phyloP scores from a whole-genome alignment of 2,888 invertebrate species.

The Baronia brevicornis region DNA sequence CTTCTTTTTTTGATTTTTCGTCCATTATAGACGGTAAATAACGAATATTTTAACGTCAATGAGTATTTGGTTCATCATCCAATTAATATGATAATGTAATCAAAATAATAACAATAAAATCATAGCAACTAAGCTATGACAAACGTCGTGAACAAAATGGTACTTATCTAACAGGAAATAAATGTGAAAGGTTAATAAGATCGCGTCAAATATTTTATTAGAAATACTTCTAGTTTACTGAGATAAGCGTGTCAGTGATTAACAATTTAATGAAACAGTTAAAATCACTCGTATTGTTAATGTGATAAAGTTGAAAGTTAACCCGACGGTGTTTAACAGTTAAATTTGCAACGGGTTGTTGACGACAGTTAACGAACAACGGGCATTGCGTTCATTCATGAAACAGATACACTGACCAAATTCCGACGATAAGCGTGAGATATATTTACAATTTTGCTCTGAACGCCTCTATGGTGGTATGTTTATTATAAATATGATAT shows the following conservation, averaged over 20 bases:
- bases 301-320: conserved; percentile 2
- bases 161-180: conserved; percentile 11
- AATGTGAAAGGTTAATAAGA: conserved; percentile 4
- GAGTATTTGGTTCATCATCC: too few relatives aligned
- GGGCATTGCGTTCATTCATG: conserved; percentile 30
- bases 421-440: neutral
- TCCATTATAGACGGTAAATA: too few relatives aligned
- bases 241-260: conserved; percentile 22
- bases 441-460: too few relatives aligned
- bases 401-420: neutral
- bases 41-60: too few relatives aligned
- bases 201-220: conserved; percentile 7
- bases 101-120: too few relatives aligned
- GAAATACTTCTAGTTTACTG: conserved; percentile 1
- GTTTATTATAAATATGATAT: too few relatives aligned
- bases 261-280: conserved; percentile 3
- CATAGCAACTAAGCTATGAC: too few relatives aligned
- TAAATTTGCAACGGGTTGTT: conserved; percentile 25
- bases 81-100: too few relatives aligned
- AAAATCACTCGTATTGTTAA: neutral
- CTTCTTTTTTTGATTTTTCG: too few relatives aligned
- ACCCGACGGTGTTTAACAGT: conserved; percentile 1
- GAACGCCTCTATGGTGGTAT: too few relatives aligned
- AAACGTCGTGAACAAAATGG: conserved; percentile 1
- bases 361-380: conserved; percentile 28